Conservation (phyloP, 2,888 invertebrate genomes). For the Candidula unifasciata region DNA sequence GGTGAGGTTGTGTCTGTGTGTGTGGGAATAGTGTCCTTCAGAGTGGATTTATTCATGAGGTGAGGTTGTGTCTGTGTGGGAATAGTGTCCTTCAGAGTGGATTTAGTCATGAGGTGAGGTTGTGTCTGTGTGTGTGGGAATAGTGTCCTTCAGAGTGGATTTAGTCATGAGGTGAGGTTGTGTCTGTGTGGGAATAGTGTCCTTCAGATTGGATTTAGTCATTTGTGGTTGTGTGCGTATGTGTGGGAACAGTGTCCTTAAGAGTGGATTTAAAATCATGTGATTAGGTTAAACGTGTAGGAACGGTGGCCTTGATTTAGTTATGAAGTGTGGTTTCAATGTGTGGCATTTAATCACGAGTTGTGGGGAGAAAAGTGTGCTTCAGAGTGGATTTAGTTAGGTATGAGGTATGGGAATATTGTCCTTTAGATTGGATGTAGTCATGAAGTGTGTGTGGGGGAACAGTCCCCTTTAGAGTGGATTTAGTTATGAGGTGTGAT, state of each 20-base stretch:
- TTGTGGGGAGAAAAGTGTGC: slow-evolving; percentile 87
- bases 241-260: slow-evolving; percentile 96
- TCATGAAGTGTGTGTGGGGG: too few species aligned
- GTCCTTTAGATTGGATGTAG: slow-evolving; percentile 98
- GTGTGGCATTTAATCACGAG: slow-evolving; percentile 89
- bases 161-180: slow-evolving; percentile 95
- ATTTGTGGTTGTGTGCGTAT: slow-evolving; percentile 83
- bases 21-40: slow-evolving; percentile 89
- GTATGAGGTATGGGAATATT: slow-evolving; percentile 86
- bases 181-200: too few species aligned
- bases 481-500: too few species aligned
- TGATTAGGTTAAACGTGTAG: too few species aligned
- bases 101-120: slow-evolving; percentile 90
- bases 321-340: slow-evolving; percentile 84
- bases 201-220: slow-evolving; percentile 96
- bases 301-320: slow-evolving; percentile 97
- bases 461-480: slow-evolving; percentile 91
- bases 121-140: too few species aligned
- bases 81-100: slow-evolving; percentile 98
- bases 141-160: slow-evolving; percentile 97
- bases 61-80: slow-evolving; percentile 70
- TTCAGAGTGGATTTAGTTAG: slow-evolving; percentile 98
- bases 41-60: slow-evolving; percentile 97
- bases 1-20: slow-evolving; percentile 79
- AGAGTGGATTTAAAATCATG: slow-evolving; percentile 97